phyloP scores from a whole-genome alignment of 2,113 vertebrate genomes.

The Lontra canadensis region DNA sequence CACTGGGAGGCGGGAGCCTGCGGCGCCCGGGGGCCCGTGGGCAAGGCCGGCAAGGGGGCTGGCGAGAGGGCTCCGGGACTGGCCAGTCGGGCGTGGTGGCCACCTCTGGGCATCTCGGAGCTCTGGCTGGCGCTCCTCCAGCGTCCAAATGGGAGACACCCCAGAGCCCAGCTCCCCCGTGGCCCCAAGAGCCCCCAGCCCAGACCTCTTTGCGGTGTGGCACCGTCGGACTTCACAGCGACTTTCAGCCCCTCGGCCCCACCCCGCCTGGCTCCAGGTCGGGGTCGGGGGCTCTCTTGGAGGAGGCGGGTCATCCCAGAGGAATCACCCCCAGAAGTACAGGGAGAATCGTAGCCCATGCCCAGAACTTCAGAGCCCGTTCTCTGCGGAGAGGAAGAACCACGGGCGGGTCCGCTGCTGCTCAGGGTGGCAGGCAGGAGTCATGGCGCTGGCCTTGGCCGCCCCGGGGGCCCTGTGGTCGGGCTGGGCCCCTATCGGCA shows the following conservation, averaged over 20 bases:
- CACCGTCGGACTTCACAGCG: accelerated
- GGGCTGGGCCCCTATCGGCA: background rate
- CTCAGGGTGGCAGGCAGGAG: background rate
- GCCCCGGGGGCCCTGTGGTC: background rate
- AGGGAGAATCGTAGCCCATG: accelerated
- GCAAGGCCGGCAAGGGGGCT: background rate
- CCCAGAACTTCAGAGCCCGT: accelerated
- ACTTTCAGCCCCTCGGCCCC: accelerated
- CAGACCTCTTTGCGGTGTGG: accelerated
- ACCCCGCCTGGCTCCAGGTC: background rate
- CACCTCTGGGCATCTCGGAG: accelerated
- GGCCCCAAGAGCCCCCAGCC: background rate
- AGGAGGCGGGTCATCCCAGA: background rate
- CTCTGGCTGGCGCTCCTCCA: accelerated
- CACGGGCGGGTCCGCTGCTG: accelerated
- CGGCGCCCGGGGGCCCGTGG: accelerated
- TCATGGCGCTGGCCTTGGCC: background rate
- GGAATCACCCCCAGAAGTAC: accelerated
- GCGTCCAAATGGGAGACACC: accelerated
- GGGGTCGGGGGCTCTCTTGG: accelerated
- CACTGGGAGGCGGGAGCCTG: background rate
- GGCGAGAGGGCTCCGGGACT: accelerated
- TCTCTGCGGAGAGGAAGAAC: background rate
- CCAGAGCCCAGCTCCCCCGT: accelerated
- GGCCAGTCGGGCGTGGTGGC: accelerated